phyloP scores from a whole-genome alignment of 2,888 invertebrate species.

The Thera britannica region DNA sequence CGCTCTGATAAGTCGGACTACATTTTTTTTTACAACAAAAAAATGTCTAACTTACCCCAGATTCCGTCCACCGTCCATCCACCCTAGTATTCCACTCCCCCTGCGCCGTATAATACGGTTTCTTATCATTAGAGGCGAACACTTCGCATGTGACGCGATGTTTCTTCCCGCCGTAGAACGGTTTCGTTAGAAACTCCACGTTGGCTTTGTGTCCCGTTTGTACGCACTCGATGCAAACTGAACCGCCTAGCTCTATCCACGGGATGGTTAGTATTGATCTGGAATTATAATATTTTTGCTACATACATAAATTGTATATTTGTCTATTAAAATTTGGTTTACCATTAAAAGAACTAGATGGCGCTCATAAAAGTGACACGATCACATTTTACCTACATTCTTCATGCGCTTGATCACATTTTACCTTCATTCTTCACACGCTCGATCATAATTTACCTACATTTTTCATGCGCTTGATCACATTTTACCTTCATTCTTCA shows the following conservation, averaged over 20 bases:
- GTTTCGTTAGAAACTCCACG: conserved; percentile 98
- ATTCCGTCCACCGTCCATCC: conserved; percentile 94
- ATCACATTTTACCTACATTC: too few species aligned
- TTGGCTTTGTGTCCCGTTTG: conserved; percentile 97
- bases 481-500: too few species aligned
- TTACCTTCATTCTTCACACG: too few species aligned
- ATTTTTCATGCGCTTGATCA: too few species aligned
- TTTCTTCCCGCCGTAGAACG: conserved; percentile 98
- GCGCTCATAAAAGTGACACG: not conserved
- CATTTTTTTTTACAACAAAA: too few species aligned
- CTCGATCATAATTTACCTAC: too few species aligned
- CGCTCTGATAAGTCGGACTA: too few species aligned
- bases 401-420: too few species aligned
- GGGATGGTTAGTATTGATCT: conserved; percentile 98
- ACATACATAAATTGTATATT: too few species aligned
- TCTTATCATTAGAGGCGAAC: conserved; percentile 91
- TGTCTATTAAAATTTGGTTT: too few species aligned
- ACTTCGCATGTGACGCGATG: conserved; percentile 95
- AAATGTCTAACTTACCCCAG: conserved; percentile 80
- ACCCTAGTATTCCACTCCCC: conserved; percentile 99
- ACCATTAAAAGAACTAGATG: too few species aligned
- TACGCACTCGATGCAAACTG: conserved; percentile 94
- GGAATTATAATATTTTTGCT: conserved; percentile 34
- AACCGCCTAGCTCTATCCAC: conserved; percentile 99
- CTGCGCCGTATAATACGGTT: conserved; percentile 93